Base-by-base conservation (phyloP, 2,888 invertebrate species). In the Tuberolachnus salignus region DNA sequence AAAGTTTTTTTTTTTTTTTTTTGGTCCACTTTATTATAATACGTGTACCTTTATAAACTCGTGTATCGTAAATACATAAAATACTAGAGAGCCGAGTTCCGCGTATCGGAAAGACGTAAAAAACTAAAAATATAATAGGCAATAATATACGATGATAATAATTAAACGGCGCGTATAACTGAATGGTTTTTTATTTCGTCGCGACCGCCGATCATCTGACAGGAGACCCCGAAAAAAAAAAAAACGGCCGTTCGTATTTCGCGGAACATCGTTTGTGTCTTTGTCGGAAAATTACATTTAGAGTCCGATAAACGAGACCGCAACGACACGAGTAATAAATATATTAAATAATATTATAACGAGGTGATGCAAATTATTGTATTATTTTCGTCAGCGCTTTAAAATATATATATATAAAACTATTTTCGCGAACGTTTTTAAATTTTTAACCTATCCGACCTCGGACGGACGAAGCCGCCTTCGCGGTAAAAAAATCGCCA, bases 21-120 rank as follows among this genome's bases (percentile, higher is more conserved):
- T n/a, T n/a, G n/a, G n/a, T n/a, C n/a, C n/a, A n/a, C n/a, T n/a
- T n/a, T n/a, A n/a, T n/a, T n/a, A n/a, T n/a, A n/a, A n/a, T n/a
- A n/a, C n/a, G n/a, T n/a, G n/a, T n/a, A n/a, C n/a, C n/a, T n/a
- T n/a, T n/a, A n/a, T n/a, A n/a, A n/a, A n/a, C n/a, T n/a, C n/a
- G n/a, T n/a, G n/a, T 34, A 34, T 34, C 34, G 34, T 13, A 6
- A 1, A 1, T 19, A 61, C n/a, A 0, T 19, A 42, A 63, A 55
- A 51, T 3, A 51, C 14, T n/a, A 16, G 16, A 51, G 16, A 4
- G 6, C 14, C 1, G n/a, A 49, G 42, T 49, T 46, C 46, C 23
- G n/a, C 4, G 66, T 49, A 49, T 66, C 9, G 46, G 46, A 49
- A 66, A 66, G 23, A 66, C 46, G 66, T 66, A 23, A 66, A 64